These are phyloP conservation scores for Psilopogon haemacephalus DNA, from an alignment of 2,113 vertebrate genomes.

Conservation along the genomic window DNA sequence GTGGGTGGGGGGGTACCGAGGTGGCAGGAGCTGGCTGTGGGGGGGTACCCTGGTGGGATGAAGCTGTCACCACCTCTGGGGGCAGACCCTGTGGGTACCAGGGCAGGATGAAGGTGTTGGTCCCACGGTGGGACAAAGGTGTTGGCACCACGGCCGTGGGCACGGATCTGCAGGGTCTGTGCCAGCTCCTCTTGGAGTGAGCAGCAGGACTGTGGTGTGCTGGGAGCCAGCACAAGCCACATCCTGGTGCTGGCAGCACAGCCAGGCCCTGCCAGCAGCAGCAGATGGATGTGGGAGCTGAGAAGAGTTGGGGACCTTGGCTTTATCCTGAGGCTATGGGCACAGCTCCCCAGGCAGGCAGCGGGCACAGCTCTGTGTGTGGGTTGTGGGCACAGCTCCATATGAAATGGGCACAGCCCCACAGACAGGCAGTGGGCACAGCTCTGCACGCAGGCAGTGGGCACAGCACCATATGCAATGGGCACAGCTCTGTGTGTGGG, in stretches of 20 bases:
- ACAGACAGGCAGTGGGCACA: too few species aligned
- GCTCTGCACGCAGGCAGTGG: too few species aligned
- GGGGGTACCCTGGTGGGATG: too few species aligned
- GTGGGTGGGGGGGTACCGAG: not conserved
- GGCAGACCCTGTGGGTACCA: not conserved
- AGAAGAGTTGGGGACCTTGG: not conserved
- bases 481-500: too few species aligned
- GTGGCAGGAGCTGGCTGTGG: not conserved
- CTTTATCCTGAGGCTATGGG: not conserved
- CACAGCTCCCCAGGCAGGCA: not conserved
- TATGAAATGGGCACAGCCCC: too few species aligned
- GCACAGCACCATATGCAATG: too few species aligned
- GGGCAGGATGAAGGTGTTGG: not conserved
- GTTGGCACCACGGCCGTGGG: not conserved
- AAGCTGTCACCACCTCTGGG: not conserved
- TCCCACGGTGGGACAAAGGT: too few species aligned
- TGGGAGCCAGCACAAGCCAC: not conserved
- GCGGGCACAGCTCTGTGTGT: too few species aligned
- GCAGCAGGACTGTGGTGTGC: not conserved
- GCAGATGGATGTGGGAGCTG: not conserved
- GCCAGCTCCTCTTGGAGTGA: slow-evolving; percentile 37
- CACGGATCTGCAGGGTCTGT: slow-evolving; percentile 13
- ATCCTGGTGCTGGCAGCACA: not conserved
- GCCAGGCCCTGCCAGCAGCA: not conserved
- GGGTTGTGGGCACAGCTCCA: too few species aligned